phyloP scores from a whole-genome alignment of 2,113 vertebrate species.

The Datnioides undecimradiatus region DNA sequence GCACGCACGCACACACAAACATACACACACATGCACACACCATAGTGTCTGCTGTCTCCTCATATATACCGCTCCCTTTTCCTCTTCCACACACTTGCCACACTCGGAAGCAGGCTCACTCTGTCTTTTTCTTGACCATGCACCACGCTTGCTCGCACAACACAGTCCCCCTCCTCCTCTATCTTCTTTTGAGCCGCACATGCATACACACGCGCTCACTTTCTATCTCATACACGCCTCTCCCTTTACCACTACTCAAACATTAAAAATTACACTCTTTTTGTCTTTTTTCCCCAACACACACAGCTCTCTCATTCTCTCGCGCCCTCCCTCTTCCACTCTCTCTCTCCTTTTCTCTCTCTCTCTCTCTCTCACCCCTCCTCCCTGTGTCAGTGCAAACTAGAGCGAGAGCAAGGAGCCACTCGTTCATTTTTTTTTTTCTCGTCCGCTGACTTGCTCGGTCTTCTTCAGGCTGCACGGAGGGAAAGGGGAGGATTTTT shows the following conservation, averaged over 20 bases:
- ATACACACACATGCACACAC: conserved; percentile 44
- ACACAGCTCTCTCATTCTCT: not conserved
- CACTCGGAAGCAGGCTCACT: conserved; percentile 8
- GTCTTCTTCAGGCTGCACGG: conserved; percentile 40
- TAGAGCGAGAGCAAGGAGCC: conserved; percentile 75
- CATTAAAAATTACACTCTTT: conserved; percentile 34
- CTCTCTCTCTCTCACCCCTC: conserved; percentile 47
- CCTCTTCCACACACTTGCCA: conserved; percentile 39
- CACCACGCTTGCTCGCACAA: not conserved
- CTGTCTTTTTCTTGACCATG: not conserved
- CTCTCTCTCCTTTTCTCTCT: conserved; percentile 20
- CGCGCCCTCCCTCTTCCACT: not conserved
- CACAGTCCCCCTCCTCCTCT: conserved; percentile 31
- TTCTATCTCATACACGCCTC: conserved; percentile 45
- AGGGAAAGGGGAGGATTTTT: conserved; percentile 7
- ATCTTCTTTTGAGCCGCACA: not conserved
- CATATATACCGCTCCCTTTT: conserved; percentile 22
- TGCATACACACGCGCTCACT: conserved; percentile 20
- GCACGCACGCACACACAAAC: conserved; percentile 43
- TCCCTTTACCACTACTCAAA: conserved; percentile 33
- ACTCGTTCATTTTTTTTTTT: conserved; percentile 68
- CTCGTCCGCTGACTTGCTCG: conserved; percentile 54
- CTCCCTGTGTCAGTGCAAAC: conserved; percentile 74
- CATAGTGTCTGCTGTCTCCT: conserved; percentile 39
- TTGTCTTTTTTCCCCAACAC: conserved; percentile 46